phyloP scores from a whole-genome alignment of 2,113 vertebrate genomes.

The Otocyon megalotis region DNA sequence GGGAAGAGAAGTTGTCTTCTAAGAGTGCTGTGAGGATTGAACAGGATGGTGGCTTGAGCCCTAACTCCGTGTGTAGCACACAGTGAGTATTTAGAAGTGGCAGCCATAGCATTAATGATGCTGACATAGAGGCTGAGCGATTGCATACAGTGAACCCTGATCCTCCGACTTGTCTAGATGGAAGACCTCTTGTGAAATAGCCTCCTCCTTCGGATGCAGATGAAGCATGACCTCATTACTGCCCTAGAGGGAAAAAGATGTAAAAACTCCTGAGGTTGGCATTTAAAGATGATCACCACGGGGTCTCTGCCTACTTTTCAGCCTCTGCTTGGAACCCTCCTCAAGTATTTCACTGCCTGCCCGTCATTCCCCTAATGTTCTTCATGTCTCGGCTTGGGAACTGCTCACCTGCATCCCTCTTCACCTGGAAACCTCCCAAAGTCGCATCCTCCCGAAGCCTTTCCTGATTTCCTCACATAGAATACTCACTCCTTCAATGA shows the following conservation, averaged over 20 bases:
- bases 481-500: too few relatives aligned
- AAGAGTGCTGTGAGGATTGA: neutral
- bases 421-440: neutral
- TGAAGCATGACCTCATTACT: neutral
- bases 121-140: neutral
- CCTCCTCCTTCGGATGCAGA: neutral
- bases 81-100: neutral
- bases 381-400: neutral
- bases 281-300: neutral
- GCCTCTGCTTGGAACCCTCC: neutral
- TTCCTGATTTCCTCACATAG: neutral
- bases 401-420: neutral
- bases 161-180: neutral
- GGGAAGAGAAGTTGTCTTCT: neutral
- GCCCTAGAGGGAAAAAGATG: neutral
- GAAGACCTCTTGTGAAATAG: neutral
- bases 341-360: accelerated
- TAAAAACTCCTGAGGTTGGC: neutral
- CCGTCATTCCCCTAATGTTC: neutral
- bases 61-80: neutral
- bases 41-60: neutral
- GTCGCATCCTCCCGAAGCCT: neutral
- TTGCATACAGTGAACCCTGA: neutral
- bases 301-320: neutral
- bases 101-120: neutral